A percentile compares a stretch with the other conserved stretches of the same genome.
phyloP scores from a whole-genome alignment of 2,888 invertebrate species.

The Therioaphis trifolii region DNA sequence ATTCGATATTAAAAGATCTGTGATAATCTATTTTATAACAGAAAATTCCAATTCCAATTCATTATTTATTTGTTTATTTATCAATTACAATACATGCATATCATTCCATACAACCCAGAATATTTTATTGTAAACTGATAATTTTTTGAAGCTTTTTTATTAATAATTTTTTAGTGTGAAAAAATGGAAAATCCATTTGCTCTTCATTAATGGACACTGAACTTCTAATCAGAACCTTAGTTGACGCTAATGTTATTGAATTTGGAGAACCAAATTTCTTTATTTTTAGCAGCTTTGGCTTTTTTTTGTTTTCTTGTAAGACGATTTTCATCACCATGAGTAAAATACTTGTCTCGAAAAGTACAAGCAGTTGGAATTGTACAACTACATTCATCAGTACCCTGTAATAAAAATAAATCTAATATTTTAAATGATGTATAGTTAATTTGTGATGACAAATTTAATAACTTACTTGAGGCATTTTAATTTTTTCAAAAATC shows the following conservation, averaged over 20 bases:
- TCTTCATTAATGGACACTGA: too few species aligned
- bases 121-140: too few species aligned
- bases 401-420: constrained; percentile 48
- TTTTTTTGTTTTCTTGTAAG: constrained; percentile 71
- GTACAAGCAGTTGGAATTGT: constrained; percentile 67
- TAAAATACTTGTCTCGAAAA: constrained; percentile 79
- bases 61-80: too few species aligned
- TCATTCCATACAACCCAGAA: too few species aligned
- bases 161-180: not conserved
- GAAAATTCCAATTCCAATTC: too few species aligned
- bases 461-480: constrained; percentile 64
- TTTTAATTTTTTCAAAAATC: constrained; percentile 81
- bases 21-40: too few species aligned
- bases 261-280: constrained; percentile 54
- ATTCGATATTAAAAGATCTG: too few species aligned
- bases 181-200: too few species aligned
- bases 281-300: constrained; percentile 56
- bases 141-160: too few species aligned
- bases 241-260: constrained; percentile 31
- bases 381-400: constrained; percentile 51
- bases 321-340: constrained; percentile 76
- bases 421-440: not conserved
- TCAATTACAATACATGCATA: too few species aligned
- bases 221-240: not conserved
- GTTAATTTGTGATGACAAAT: not conserved